Conservation (phyloP, 2,113 vertebrate species). For the Irena cyanogastra region DNA sequence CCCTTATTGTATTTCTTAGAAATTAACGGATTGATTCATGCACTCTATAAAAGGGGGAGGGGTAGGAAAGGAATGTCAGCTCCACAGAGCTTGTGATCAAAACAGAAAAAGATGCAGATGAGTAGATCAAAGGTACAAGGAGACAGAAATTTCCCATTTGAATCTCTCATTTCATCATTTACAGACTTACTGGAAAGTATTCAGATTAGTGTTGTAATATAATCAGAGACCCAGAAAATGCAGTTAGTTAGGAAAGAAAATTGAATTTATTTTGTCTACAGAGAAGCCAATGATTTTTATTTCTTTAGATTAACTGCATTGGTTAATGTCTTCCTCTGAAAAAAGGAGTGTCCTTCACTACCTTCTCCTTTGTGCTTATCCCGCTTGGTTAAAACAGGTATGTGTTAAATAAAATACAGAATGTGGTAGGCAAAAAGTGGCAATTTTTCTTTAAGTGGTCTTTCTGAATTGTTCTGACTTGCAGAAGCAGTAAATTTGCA, state of each 20-base stretch:
- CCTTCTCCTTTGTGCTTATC: neutral
- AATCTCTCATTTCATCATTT: neutral
- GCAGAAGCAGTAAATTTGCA: neutral
- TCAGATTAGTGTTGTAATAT: neutral
- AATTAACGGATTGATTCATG: neutral
- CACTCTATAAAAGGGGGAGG: fast-evolving
- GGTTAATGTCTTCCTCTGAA: neutral
- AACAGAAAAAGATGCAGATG: neutral
- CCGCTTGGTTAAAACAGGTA: neutral
- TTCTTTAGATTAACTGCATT: neutral
- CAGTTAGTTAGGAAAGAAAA: neutral
- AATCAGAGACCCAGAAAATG: neutral
- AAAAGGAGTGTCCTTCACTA: neutral
- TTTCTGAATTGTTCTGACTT: neutral
- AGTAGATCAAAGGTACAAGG: neutral
- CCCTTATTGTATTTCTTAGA: neutral
- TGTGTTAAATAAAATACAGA: neutral
- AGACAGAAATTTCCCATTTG: neutral
- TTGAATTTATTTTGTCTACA: neutral
- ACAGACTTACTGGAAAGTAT: neutral
- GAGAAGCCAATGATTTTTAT: neutral
- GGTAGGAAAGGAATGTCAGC: neutral
- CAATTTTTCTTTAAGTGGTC: neutral
- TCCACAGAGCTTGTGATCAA: neutral
- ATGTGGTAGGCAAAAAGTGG: neutral